Percentiles rank a stretch among this genome's conserved stretches.
These are phyloP conservation scores for Antigone vipio DNA, from an alignment of 2,113 vertebrate species.

Conservation along the genomic window DNA sequence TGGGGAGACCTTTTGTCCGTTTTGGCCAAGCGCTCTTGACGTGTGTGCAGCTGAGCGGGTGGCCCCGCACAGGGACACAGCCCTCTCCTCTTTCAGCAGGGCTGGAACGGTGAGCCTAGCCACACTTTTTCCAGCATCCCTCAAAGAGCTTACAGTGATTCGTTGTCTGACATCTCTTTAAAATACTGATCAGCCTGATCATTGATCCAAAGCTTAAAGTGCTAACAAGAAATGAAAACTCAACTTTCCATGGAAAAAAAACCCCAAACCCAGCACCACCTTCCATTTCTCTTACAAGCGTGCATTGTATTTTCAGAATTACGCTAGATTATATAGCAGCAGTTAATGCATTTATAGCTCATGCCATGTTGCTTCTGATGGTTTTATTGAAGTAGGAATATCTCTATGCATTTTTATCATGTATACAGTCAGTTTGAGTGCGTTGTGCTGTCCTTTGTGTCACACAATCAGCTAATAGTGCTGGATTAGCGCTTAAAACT, in stretches of 20 bases:
- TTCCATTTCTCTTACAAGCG: not conserved
- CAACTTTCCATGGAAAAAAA: not conserved
- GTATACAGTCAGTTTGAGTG: not conserved
- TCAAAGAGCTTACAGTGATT: not conserved
- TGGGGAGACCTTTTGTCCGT: not conserved
- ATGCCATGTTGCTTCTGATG: not conserved
- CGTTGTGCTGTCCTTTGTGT: not conserved
- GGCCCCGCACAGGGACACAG: not conserved
- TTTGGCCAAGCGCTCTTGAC: not conserved
- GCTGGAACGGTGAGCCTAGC: not conserved
- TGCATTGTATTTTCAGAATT: not conserved
- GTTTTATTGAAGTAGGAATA: not conserved
- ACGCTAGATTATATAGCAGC: rapidly evolving
- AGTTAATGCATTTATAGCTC: not conserved
- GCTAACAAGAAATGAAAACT: not conserved
- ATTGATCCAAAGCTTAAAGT: not conserved
- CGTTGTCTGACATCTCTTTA: not conserved
- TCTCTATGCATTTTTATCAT: not conserved
- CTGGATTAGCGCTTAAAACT: not conserved
- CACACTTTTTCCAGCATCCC: rapidly evolving
- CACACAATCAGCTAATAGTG: not conserved
- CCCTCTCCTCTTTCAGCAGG: not conserved
- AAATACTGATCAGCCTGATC: not conserved
- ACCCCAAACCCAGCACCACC: too few relatives aligned
- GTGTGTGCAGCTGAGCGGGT: not conserved